Evolutionary conservation across 2,113 vertebrate genomes (phyloP).

Genomic region (Pampusana beccarii): DNA sequence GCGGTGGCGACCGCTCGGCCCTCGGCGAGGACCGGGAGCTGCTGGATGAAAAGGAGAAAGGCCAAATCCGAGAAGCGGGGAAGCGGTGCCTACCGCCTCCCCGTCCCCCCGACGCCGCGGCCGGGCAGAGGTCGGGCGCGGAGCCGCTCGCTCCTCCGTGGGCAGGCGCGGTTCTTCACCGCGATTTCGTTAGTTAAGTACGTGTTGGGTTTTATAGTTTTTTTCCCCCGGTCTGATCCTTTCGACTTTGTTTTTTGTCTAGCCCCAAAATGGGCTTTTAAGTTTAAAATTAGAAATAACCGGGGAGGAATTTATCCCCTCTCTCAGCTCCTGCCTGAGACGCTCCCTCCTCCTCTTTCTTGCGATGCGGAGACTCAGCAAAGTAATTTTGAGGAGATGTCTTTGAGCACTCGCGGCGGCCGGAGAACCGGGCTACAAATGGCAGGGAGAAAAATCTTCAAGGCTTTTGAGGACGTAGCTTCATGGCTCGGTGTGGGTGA

Average conservation of each 20-base stretch:
- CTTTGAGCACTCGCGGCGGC: neutral
- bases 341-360: neutral
- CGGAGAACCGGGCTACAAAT: neutral
- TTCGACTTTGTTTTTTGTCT: neutral
- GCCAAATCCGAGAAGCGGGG: constrained; percentile 33
- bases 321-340: neutral
- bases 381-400: constrained; percentile 18
- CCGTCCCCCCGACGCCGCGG: neutral
- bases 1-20: neutral
- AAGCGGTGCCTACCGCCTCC: neutral
- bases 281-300: neutral
- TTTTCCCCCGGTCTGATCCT: neutral
- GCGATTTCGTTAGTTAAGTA: neutral
- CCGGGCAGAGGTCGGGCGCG: neutral
- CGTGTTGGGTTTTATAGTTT: neutral
- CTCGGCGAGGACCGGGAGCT: neutral
- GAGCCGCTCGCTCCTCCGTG: neutral
- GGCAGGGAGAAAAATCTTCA: neutral
- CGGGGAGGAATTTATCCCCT: neutral
- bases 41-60: neutral
- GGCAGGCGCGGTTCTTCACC: neutral
- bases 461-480: neutral
- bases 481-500: neutral
- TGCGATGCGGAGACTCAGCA: neutral
- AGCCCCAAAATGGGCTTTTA: neutral